phyloP scores from a whole-genome alignment of 2,888 invertebrate species.

The Megastigmus dorsalis region DNA sequence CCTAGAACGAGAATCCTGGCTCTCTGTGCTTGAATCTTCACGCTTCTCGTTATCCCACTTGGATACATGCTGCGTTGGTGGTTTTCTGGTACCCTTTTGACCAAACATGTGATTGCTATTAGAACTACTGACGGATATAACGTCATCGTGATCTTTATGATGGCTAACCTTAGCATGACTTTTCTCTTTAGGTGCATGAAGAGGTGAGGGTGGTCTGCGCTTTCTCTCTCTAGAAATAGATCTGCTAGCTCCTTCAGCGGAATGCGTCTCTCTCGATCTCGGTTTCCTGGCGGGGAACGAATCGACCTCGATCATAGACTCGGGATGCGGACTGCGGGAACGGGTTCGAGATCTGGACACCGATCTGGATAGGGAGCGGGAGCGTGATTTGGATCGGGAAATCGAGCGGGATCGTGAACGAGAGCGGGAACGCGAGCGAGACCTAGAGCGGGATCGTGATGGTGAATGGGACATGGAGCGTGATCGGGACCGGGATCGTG shows the following conservation, averaged over 20 bases:
- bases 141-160: constrained; percentile 10
- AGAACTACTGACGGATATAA: constrained; percentile 2
- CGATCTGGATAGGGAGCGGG: constrained; percentile 54
- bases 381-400: constrained; percentile 44
- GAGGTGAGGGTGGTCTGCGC: constrained; percentile 53
- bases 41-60: constrained; percentile 54
- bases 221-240: constrained; percentile 37
- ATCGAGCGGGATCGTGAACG: constrained; percentile 32
- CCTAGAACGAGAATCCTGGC: constrained; percentile 42
- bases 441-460: constrained; percentile 26
- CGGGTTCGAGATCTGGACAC: constrained; percentile 48
- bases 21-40: constrained; percentile 40
- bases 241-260: constrained; percentile 13
- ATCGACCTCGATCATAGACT: constrained; percentile 53
- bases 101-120: constrained; percentile 9
- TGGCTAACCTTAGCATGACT: constrained; percentile 32
- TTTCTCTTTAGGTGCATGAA: constrained; percentile 31
- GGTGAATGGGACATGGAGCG: constrained; percentile 39
- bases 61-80: constrained; percentile 4
- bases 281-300: constrained; percentile 42
- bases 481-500: constrained; percentile 40
- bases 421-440: constrained; percentile 34
- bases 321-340: constrained; percentile 51
- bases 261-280: constrained; percentile 23
- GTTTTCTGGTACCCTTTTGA: constrained; percentile 31